Evolutionary conservation across 2,113 vertebrate genomes (phyloP), one percentile per base, ranked within the genome.

Genomic region (Plotosus lineatus): DNA sequence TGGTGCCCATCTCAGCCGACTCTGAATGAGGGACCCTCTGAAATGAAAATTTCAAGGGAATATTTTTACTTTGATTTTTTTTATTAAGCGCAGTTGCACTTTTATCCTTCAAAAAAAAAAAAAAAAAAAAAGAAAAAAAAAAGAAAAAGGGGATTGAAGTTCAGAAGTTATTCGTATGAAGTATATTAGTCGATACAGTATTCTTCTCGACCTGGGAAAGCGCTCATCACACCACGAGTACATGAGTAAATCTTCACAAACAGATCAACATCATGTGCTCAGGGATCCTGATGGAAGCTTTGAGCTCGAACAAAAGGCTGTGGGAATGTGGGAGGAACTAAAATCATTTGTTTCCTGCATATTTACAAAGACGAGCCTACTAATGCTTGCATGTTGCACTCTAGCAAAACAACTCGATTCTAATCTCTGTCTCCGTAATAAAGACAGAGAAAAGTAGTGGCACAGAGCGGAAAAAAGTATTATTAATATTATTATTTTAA

Each of bases 351-450:
- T 42, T 44, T 44, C 21, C 6, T 14, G 42, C 38, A 42, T 26
- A 42, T 4, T 65, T 40, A 42, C 10, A 14, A 68, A 15, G 11
- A 44, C n/a, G 12, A 26, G 40, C 5, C n/a, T 44, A 44, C 40
- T n/a, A 68, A 68, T 68, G 38, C 2, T n/a, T 14, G 21, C 4
- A 38, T 36, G 33, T 33, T 63, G 31, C 6, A 0, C 40, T 46
- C 5, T 17, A 14, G 40, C 40, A 44, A 69, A 69, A 69, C 12
- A 17, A 26, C 40, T 15, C 26, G 38, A 44, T 15, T 5, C 1
- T 26, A 14, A 69, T 69, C 40, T 15, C 65, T 46, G 63, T 69
- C 40, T 15, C 65, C 28, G 63, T 66, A 69, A 69, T 44, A 69
- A 44, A 44, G 44, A 44, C 40, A 40, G 19, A 68, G 11, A 68